Evolutionary conservation across 2,113 vertebrate species (phyloP), one percentile per base, ranked within the genome.

Genomic region (Phyllopteryx taeniolatus): DNA sequence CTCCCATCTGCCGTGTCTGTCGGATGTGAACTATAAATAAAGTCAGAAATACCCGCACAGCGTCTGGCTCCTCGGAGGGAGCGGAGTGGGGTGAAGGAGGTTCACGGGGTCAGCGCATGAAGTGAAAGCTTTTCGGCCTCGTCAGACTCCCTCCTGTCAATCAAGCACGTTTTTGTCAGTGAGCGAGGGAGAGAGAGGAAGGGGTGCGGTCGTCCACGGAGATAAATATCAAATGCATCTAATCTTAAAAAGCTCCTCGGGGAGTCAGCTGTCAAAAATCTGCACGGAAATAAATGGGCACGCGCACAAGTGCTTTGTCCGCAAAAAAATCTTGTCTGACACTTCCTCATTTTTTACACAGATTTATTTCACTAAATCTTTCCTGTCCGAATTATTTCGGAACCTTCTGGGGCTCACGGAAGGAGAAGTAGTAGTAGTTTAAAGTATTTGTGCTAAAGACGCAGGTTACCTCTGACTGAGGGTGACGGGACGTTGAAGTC

Each of bases 401-500:
- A 61, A 0, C 1, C 1, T 67, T 44, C 53, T 4, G n/a, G 61
- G 0, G 47, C 1, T 10, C 43, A 27, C 7, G 69, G 42, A 2
- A 46, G 22, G 54, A 27, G 56, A 57, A 27, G 22, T 39, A 39
- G 4, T 39, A 39, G 35, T 20, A 12, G 9, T n/a, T 64, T 8
- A 62, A 60, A 12, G 42, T 64, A 44, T 13, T 44, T 44, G 19
- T 44, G 11, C 11, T 14, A 44, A 65, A 65, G 62, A 2, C 17
- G 31, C n/a, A 5, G 11, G 14, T 89, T 91, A 91, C 89, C 90
- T 90, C 81, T 85, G 73, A 84, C 78, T 88, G 79, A 80, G 74
- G 82, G 59, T 67, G 72, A 57, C 10, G 73, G 76, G 72, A 65
- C 53, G 35, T 63, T 72, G 77, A 76, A 54, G 63, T 74, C 81